Conservation (phyloP, 2,888 invertebrate genomes). For the Cremastinae sp. region DNA sequence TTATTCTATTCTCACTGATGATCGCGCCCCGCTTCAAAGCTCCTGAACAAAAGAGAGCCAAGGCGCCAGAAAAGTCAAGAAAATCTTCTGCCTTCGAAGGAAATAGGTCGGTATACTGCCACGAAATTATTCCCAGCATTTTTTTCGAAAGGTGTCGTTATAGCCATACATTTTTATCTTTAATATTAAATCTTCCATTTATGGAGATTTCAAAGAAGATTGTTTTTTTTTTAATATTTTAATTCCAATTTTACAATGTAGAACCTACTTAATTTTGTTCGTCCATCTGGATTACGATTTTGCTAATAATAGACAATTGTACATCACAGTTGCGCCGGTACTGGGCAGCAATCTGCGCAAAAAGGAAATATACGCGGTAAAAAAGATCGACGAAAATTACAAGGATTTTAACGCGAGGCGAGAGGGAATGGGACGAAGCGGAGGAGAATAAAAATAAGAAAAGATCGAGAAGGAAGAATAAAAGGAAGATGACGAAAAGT, state of each 20-base stretch:
- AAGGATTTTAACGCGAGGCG: slow-evolving; percentile 22
- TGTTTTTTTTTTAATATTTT: too few relatives aligned
- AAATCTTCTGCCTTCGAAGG: background rate
- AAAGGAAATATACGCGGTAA: slow-evolving; percentile 37
- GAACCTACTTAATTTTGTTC: background rate
- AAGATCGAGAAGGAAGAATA: slow-evolving; percentile 20
- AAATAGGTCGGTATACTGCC: background rate
- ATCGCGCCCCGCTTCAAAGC: too few relatives aligned
- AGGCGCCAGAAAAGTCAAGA: background rate
- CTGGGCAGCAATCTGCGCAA: slow-evolving; percentile 48
- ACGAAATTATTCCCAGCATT: background rate
- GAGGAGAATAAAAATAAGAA: background rate
- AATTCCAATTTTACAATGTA: too few relatives aligned
- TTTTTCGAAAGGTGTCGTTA: too few relatives aligned
- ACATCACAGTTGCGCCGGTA: slow-evolving; percentile 36
- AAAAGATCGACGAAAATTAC: slow-evolving; percentile 32
- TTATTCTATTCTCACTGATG: too few relatives aligned
- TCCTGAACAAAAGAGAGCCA: too few relatives aligned
- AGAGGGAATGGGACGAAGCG: background rate
- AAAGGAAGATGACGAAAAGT: slow-evolving; percentile 32
- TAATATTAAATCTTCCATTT: too few relatives aligned
- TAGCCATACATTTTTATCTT: too few relatives aligned
- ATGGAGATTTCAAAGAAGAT: too few relatives aligned
- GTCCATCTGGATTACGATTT: background rate
- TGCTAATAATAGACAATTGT: slow-evolving; percentile 13